Evolutionary conservation across 2,888 invertebrate genomes (phyloP), one percentile per base, ranked within the genome.

Genomic region (Lycia hirtaria): DNA sequence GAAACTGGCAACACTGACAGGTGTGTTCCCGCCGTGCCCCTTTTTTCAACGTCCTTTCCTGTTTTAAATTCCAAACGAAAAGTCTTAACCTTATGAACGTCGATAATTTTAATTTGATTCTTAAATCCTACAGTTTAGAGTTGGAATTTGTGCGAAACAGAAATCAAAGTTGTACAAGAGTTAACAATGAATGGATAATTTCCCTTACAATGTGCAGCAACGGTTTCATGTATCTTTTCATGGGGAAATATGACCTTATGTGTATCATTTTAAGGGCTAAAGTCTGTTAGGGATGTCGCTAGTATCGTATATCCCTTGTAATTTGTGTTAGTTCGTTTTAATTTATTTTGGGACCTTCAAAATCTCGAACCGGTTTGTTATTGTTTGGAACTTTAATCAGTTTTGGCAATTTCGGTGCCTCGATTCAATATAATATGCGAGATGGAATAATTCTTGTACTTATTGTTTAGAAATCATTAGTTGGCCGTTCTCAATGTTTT

Each of bases 1-100:
- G 86, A 89, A 89, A 91, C 90, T 90, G 83, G 91, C 88, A 90
- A 89, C 88, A 86, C 84, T 87, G 91, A 90, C 92, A 92, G 91
- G 92, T 91, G 91, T 85, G 90, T 90, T 89, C 89, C 88, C 85
- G 86, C 81, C 88, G 88, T 87, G 88, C 87, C 90, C 88, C 88
- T 89, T 90, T 91, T 90, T 89, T 90, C 81, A 87, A 89, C 91
- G 92, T 92, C 91, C 91, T 88, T 90, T 88, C 85, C 81, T 80
- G 77, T 76, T 73, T 70, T 67, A 71, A 71, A 62, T 66, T 64
- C 51, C 50, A 58, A 56, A 65, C 62, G 60, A 69, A 76, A 81
- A 72, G 65, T 71, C 73, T 38, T 69, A 81, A 73, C 62, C 12
- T 12, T 20, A 12, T 4, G n/a, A 43, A 38, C 26, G 43, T 26